Percentiles rank a stretch among this genome's conserved stretches.
phyloP scores from a whole-genome alignment of 1,140 invertebrate genomes.

The Laupala kohalensis region DNA sequence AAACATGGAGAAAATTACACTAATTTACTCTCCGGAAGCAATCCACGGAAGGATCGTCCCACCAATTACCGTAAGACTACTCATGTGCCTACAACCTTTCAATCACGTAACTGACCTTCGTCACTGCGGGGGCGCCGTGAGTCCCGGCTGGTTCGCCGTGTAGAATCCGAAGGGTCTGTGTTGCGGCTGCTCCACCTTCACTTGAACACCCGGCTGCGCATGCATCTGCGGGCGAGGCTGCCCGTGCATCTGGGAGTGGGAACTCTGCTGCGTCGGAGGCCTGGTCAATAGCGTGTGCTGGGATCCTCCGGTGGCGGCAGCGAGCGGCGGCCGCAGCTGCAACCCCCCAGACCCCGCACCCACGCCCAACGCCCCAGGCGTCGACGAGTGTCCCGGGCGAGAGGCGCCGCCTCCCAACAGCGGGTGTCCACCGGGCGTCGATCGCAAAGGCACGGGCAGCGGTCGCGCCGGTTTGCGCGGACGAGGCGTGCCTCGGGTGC shows the following conservation, averaged over 20 bases:
- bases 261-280: neutral
- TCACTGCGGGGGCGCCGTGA: neutral
- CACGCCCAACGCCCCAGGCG: too few relatives aligned
- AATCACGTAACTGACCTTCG: neutral
- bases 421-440: neutral
- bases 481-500: conserved; percentile 1
- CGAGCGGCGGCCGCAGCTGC: too few relatives aligned
- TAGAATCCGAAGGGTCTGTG: neutral
- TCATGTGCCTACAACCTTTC: too few relatives aligned
- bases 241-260: neutral
- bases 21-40: too few relatives aligned
- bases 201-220: neutral
- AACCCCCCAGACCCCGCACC: neutral
- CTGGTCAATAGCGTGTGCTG: too few relatives aligned
- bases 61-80: too few relatives aligned
- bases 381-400: too few relatives aligned
- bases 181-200: neutral
- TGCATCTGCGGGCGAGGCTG: neutral
- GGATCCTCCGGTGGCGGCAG: neutral
- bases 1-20: too few relatives aligned
- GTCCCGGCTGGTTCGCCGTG: neutral
- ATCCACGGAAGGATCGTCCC: too few relatives aligned
- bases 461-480: conserved; percentile 8
- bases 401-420: too few relatives aligned
- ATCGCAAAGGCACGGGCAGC: conserved; percentile 9